Base-by-base conservation (phyloP, 2,888 invertebrate genomes). In the Smittia sp. region DNA sequence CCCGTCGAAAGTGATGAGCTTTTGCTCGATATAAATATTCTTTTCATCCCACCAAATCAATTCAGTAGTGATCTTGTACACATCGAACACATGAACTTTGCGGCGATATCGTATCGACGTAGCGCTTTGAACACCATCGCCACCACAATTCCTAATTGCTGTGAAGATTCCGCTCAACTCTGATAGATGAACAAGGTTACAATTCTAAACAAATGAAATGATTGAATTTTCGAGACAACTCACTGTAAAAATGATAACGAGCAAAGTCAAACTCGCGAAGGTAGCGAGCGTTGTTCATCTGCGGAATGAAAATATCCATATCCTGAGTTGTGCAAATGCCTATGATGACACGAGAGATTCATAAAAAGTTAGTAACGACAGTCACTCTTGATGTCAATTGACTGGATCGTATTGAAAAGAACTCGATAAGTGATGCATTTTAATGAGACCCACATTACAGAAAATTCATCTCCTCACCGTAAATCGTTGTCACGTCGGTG, bases 241-340 rank as follows among this genome's bases (percentile, higher is more conserved):
- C n/a, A 73, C 90, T 89, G 78, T 91, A 93, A 80, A 90, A 92
- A 78, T 92, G 90, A 79, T 93, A 91, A 74, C 94, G 85, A 0
- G 92, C 94, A 80, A 95, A 94, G 82, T 95, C 95, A 77, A 94
- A 82, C 79, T 94, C 94, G 1, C 95, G 85, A 3, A 94, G 83
- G 78, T 92, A 95, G n/a, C 94, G 86, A 0, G 94, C 91, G 80
- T 95, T 95, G 82, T 95, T 96, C 94, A 95, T 95, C 80, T 95
- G 94, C n/a, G 86, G 85, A 9, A 93, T 83, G 79, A 93, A 88
- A 75, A 93, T 87, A 79, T 95, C 95, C 70, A 94, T 86, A 80
- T 96, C 95, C 79, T 92, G 92, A 0, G 92, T 90, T 3, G 91
- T 89, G 78, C 93, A 94, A 70, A 94, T 84, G 7, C 92, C 92